These are phyloP conservation scores for Hydrozoanthus tunicans DNA, from an alignment of 64 coral and sea anemone genomes.

Conservation along the genomic window DNA sequence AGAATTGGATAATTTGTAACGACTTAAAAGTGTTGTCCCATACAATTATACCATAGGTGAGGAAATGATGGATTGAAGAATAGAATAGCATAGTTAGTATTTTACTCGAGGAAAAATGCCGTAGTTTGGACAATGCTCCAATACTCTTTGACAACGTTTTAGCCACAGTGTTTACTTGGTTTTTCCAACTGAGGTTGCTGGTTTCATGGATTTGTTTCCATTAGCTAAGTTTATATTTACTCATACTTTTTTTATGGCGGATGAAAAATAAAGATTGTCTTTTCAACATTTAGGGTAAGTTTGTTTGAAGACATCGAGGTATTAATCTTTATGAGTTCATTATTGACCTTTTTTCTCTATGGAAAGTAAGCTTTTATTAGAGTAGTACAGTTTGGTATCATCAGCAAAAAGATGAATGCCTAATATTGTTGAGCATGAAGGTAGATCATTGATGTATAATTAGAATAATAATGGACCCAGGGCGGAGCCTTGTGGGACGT, in stretches of 20 bases:
- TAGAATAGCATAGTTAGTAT: too few species aligned
- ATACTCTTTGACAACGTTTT: background rate
- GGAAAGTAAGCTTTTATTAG: background rate
- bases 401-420: conserved; percentile 1
- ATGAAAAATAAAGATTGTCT: background rate
- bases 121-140: background rate
- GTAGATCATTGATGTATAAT: conserved; percentile 25
- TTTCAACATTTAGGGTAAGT: background rate
- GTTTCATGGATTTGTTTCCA: conserved; percentile 30
- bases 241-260: background rate
- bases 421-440: conserved; percentile 23
- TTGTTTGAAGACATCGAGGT: conserved; percentile 32
- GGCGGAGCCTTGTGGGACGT: background rate
- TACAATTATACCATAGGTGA: too few species aligned
- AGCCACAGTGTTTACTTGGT: background rate
- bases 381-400: background rate
- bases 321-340: background rate
- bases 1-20: background rate
- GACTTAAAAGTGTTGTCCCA: background rate
- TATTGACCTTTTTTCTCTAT: background rate
- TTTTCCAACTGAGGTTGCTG: background rate
- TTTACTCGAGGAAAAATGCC: too few species aligned
- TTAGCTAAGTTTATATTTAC: background rate
- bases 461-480: conserved; percentile 10
- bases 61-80: too few species aligned